Percentiles rank a stretch among this genome's conserved stretches.
Evolutionary conservation across 2,888 invertebrate species (phyloP).

Genomic region (Epinotia ramella): DNA sequence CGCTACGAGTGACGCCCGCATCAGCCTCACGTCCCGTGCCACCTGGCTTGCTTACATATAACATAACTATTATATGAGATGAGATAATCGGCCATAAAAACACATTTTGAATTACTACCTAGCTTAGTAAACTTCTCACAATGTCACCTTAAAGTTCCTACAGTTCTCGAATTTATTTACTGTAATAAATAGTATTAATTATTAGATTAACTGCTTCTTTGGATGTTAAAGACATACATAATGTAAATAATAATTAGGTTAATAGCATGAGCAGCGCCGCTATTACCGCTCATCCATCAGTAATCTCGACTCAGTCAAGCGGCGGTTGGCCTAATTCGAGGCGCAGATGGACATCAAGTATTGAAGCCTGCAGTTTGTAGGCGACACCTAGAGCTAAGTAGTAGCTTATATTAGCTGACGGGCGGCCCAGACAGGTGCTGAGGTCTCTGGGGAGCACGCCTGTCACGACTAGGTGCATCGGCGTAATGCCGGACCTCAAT

Average conservation of each 20-base stretch:
- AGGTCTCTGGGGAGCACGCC: conserved; percentile 48
- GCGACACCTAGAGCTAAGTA: conserved; percentile 56
- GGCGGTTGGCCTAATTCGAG: conserved; percentile 67
- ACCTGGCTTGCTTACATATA: conserved; percentile 10
- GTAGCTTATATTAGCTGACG: conserved; percentile 67
- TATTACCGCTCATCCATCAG: conserved; percentile 58
- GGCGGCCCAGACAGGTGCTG: conserved; percentile 46
- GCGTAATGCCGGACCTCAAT: conserved; percentile 21
- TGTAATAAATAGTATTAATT: too few species aligned
- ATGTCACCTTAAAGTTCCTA: neutral
- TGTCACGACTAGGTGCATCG: conserved; percentile 43
- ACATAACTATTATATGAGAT: neutral
- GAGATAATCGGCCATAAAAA: neutral
- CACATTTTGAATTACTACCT: neutral
- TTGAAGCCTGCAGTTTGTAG: conserved; percentile 64
- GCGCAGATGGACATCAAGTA: conserved; percentile 72
- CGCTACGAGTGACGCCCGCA: conserved; percentile 68
- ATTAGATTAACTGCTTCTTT: neutral
- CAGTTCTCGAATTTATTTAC: neutral
- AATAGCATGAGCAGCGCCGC: conserved; percentile 17
- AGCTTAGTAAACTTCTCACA: neutral
- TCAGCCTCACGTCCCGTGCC: conserved; percentile 46
- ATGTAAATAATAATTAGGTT: conserved; percentile 20
- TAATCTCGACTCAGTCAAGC: conserved; percentile 56
- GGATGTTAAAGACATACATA: neutral